Percentiles rank a stretch among this genome's conserved stretches.
phyloP scores from a whole-genome alignment of 2,888 invertebrate species.

The Machimus rusticus region DNA sequence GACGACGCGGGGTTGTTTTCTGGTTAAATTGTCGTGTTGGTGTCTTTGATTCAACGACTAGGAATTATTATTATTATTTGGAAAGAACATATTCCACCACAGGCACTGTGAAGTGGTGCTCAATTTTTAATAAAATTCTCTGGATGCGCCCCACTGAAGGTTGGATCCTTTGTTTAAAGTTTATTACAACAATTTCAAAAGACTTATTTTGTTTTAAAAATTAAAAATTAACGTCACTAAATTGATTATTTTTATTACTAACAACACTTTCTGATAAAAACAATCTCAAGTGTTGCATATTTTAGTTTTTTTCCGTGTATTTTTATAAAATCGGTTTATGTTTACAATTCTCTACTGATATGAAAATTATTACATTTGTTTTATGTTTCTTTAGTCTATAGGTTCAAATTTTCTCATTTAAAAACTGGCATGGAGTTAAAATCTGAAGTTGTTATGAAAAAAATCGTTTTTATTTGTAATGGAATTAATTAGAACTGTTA shows the following conservation, averaged over 20 bases:
- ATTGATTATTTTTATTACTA: no score
- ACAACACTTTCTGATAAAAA: not conserved
- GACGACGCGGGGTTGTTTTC: not conserved
- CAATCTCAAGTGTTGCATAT: not conserved
- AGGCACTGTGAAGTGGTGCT: not conserved
- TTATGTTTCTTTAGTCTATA: no score
- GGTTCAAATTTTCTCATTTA: no score
- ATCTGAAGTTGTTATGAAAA: no score
- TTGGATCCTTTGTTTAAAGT: not conserved
- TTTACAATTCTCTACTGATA: no score
- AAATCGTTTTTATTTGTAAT: no score
- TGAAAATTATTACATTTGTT: no score
- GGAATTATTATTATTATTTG: not conserved
- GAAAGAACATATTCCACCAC: not conserved
- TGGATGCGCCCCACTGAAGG: not conserved
- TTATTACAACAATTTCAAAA: not conserved
- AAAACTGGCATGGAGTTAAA: no score
- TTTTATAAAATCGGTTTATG: no score
- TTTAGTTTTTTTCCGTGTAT: not conserved
- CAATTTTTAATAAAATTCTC: not conserved
- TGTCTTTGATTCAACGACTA: not conserved
- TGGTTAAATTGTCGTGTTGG: not conserved
- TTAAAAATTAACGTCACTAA: no score
- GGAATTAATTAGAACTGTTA: no score
- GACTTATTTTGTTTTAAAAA: not conserved